phyloP scores from a whole-genome alignment of 2,888 invertebrate genomes.

The Yponomeuta plumbellus region DNA sequence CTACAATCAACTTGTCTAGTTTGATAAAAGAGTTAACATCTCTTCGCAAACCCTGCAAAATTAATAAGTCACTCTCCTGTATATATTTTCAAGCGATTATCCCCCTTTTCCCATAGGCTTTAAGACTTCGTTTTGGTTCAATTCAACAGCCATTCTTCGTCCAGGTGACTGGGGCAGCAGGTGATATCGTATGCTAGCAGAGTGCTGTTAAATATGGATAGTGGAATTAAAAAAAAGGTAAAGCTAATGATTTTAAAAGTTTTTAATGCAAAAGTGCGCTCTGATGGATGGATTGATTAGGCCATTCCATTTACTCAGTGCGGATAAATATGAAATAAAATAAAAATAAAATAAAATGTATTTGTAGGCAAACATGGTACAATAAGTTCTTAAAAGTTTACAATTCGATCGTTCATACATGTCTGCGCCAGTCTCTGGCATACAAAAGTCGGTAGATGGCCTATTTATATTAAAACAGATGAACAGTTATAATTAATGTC shows the following conservation, averaged over 20 bases:
- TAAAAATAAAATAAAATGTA: too few species aligned
- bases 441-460: too few species aligned
- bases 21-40: conserved; percentile 35
- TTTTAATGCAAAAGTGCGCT: background rate
- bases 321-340: background rate
- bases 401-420: too few species aligned
- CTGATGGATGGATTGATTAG: background rate
- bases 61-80: conserved; percentile 1
- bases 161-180: conserved; percentile 7
- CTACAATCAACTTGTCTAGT: conserved; percentile 39
- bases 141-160: background rate
- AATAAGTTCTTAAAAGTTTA: too few species aligned
- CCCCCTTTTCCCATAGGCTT: background rate
- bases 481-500: too few species aligned
- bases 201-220: conserved; percentile 29
- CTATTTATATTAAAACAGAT: too few species aligned
- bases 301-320: background rate
- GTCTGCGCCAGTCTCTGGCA: too few species aligned
- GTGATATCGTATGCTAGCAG: conserved; percentile 22
- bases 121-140: background rate
- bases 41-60: conserved; percentile 29
- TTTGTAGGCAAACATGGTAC: too few species aligned
- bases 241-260: conserved; percentile 10
- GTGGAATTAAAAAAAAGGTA: conserved; percentile 17
- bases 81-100: background rate